Percentiles rank a stretch among this genome's conserved stretches.
Evolutionary conservation across 1,140 invertebrate genomes (phyloP).

Genomic region (Leptoteleia sp.): DNA sequence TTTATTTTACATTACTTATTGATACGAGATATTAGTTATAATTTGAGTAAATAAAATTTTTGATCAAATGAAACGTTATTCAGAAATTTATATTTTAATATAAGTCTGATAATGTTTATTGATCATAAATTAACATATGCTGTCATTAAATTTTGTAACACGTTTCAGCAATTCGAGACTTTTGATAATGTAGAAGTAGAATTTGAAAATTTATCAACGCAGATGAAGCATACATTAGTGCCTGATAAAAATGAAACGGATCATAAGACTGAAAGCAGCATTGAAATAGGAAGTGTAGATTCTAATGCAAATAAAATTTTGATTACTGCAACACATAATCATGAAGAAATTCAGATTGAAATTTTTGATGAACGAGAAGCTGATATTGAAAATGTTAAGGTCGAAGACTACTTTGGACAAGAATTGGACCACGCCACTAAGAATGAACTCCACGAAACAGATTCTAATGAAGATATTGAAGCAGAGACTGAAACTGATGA

Average conservation of each 20-base stretch:
- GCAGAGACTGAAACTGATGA: slow-evolving; percentile 1
- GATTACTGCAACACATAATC: neutral
- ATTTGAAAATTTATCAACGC: neutral
- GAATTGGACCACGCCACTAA: neutral
- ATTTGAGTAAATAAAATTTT: no score
- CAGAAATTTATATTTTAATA: no score
- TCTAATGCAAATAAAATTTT: slow-evolving; percentile 24
- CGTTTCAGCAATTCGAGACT: slow-evolving; percentile 8
- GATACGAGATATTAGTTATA: no score
- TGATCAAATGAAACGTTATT: no score
- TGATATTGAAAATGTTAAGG: neutral
- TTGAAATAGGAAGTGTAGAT: slow-evolving; percentile 1
- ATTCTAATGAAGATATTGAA: neutral
- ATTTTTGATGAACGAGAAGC: slow-evolving; percentile 5
- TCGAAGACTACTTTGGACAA: slow-evolving; percentile 9
- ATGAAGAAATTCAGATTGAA: slow-evolving; percentile 14
- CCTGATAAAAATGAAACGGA: slow-evolving; percentile 7
- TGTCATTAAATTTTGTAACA: no score
- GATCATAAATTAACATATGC: no score
- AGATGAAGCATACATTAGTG: slow-evolving; percentile 1
- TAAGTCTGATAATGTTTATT: no score
- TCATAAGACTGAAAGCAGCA: slow-evolving; percentile 16
- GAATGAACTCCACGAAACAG: neutral
- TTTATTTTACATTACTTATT: no score
- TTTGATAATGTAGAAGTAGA: neutral